A percentile compares a stretch with the other conserved stretches of the same genome.
Conservation (phyloP, 2,797 vertebrate species). For the Lerista edwardsae region DNA sequence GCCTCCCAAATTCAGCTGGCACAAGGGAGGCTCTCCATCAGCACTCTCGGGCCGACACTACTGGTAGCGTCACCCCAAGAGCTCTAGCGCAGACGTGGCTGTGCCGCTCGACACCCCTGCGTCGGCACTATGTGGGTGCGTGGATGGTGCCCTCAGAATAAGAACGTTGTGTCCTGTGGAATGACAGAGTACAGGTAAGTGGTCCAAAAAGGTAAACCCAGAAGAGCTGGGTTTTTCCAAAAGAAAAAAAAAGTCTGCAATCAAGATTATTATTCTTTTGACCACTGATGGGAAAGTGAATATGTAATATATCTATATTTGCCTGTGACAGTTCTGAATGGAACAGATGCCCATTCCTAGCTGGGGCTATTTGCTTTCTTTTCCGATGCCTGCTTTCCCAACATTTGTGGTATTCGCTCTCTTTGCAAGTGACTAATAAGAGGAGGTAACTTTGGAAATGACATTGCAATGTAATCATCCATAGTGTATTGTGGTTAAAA, state of each 20-base stretch:
- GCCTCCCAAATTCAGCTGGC: too few relatives aligned
- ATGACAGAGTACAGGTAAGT: neutral
- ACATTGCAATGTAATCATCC: slow-evolving; percentile 81
- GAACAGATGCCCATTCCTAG: slow-evolving; percentile 50
- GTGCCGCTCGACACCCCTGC: too few relatives aligned
- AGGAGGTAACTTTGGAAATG: slow-evolving; percentile 81
- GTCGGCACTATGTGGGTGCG: neutral
- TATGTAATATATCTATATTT: slow-evolving; percentile 63
- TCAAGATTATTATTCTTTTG: neutral
- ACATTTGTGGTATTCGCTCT: slow-evolving; percentile 59
- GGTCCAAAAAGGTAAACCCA: neutral
- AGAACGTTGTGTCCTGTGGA: neutral
- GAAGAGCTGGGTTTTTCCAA: neutral
- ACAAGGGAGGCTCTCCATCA: too few relatives aligned
- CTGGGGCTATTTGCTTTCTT: slow-evolving; percentile 51
- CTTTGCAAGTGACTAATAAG: slow-evolving; percentile 76
- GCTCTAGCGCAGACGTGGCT: too few relatives aligned
- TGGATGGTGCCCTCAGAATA: neutral
- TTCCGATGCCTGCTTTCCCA: slow-evolving; percentile 56
- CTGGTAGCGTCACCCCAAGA: too few relatives aligned
- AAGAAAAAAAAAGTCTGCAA: neutral
- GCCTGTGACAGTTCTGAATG: slow-evolving; percentile 50
- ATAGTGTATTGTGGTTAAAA: slow-evolving; percentile 82
- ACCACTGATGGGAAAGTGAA: neutral
- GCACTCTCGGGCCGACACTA: too few relatives aligned